These are phyloP conservation scores for Grapholita molesta DNA, from an alignment of 1,140 invertebrate genomes.

Conservation along the genomic window DNA sequence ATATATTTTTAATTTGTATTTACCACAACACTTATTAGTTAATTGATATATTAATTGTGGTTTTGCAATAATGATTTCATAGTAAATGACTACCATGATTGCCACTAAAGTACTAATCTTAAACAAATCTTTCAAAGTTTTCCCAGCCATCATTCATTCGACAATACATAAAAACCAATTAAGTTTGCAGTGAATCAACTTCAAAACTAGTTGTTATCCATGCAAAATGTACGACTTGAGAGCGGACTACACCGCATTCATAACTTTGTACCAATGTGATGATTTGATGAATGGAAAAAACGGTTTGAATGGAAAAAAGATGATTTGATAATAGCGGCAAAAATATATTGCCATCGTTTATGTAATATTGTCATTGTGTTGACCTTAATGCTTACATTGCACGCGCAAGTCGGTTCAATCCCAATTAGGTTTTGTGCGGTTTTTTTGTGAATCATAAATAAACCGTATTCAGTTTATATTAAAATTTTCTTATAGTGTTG, in stretches of 20 bases:
- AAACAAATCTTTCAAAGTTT: neutral
- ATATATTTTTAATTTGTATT: too few relatives aligned
- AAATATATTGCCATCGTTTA: neutral
- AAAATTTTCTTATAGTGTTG: too few relatives aligned
- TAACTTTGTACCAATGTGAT: neutral
- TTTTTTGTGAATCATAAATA: neutral
- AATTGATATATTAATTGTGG: too few relatives aligned
- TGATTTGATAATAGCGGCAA: neutral
- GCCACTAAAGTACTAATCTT: too few relatives aligned
- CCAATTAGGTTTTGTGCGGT: neutral
- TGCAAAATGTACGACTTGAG: neutral
- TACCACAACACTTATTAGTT: too few relatives aligned
- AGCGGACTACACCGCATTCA: neutral
- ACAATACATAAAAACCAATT: neutral
- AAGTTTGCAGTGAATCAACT: neutral
- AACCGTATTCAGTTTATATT: neutral
- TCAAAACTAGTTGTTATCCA: neutral
- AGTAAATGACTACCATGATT: too few relatives aligned
- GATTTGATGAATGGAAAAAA: neutral
- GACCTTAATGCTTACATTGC: neutral
- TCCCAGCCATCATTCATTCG: neutral
- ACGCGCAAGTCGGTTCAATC: neutral
- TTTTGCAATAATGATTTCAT: too few relatives aligned
- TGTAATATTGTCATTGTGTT: neutral
- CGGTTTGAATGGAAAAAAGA: neutral